Evolutionary conservation across 2,888 invertebrate genomes (phyloP).

Genomic region (Epiblema foenella): DNA sequence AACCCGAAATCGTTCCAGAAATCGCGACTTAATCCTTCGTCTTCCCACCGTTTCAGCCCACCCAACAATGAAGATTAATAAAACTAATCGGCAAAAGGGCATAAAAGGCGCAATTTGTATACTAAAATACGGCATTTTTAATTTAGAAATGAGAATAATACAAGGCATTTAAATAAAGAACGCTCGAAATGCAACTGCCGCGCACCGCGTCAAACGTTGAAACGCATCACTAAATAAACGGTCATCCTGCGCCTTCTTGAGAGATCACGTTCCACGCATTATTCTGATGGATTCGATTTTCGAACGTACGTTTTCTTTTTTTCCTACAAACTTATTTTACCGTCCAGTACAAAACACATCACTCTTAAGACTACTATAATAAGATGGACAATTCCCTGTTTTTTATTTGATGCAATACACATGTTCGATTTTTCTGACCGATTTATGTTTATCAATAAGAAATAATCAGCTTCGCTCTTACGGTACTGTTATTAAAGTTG

Average conservation of each 20-base stretch:
- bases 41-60: slow-evolving; percentile 53
- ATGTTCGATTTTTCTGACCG: not conserved
- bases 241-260: slow-evolving; percentile 69
- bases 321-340: slow-evolving; percentile 15
- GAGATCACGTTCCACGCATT: slow-evolving; percentile 79
- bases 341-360: not conserved
- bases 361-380: not conserved
- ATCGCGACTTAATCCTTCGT: slow-evolving; percentile 37
- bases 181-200: slow-evolving; percentile 34
- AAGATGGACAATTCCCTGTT: not conserved
- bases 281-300: slow-evolving; percentile 74
- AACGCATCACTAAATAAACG: slow-evolving; percentile 69
- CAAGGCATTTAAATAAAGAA: slow-evolving; percentile 35
- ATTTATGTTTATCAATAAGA: slow-evolving; percentile 10
- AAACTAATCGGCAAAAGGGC: slow-evolving; percentile 51
- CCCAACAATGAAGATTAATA: slow-evolving; percentile 75
- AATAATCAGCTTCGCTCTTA: slow-evolving; percentile 7
- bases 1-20: slow-evolving; percentile 20
- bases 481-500: not conserved
- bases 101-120: not conserved
- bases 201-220: slow-evolving; percentile 48
- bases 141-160: not conserved
- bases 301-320: slow-evolving; percentile 49
- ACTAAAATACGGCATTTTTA: slow-evolving; percentile 2
- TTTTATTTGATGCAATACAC: not conserved